Evolutionary conservation across 2,113 vertebrate species (phyloP), one percentile per base, ranked within the genome.

Genomic region (Labrus mixtus): DNA sequence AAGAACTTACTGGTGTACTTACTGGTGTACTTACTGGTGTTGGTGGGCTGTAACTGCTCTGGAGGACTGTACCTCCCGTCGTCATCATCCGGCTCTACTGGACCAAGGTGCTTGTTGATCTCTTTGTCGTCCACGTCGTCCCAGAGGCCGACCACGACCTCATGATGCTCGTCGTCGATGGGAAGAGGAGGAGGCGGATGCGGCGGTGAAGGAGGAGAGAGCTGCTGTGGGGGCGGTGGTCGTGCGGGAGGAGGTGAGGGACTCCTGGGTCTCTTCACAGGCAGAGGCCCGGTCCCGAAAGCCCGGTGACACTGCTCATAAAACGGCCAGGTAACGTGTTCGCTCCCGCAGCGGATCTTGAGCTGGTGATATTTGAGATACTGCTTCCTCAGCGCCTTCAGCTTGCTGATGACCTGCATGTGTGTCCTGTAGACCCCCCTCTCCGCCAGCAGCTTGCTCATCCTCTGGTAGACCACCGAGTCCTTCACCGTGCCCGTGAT

Each of bases 401-500:
- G 79, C 6, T 85, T 84, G 59, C 73, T 83, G 58, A 85, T 78
- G 6, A 83, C 84, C 57, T 87, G 88, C 63, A 79, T 76, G 45
- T 78, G 77, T 0, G 83, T 61, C n/a, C 84, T 39, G 63, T 66
- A 72, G 29, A 86, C 79, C 9, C 79, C 79, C 37, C 70, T 41
- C 64, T 86, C 67, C 59, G 76, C 67, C 45, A 88, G 65, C 60
- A 74, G 73, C 10, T 68, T 67, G 37, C 71, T 71, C 25, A 85
- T 73, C 48, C 64, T 10, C 43, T 53, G 61, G 76, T 86, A 86
- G 3, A 90, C 81, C 1, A 76, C 76, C 0, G 80, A 81, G 78
- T 84, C 81, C 72, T 75, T 90, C 64, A 60, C 81, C 1, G 83
- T 86, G 53, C 83, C 85, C 0, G 81, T 87, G 29, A 87, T 86